Evolutionary conservation across 2,113 vertebrate species (phyloP).

Genomic region (Lepus americanus): DNA sequence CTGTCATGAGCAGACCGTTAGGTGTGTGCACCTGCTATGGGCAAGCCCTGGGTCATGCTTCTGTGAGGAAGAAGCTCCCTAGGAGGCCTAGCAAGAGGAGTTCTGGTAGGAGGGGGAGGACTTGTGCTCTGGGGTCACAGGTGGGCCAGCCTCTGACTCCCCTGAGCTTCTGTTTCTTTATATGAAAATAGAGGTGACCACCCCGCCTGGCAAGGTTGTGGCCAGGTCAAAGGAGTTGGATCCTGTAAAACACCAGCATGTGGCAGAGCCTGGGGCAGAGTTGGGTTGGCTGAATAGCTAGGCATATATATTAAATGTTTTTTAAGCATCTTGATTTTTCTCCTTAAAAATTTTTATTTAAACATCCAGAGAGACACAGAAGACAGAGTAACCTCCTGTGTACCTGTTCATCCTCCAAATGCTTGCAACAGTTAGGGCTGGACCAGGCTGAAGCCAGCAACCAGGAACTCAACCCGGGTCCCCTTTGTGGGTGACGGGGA

Average conservation of each 20-base stretch:
- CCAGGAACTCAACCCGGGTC: too few species aligned
- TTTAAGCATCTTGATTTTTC: too few species aligned
- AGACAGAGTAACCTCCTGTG: too few species aligned
- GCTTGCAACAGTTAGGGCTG: too few species aligned
- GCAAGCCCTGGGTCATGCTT: background rate
- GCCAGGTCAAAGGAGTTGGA: background rate
- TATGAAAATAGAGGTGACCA: background rate
- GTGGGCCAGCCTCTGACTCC: background rate
- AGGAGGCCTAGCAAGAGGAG: background rate
- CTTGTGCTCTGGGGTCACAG: background rate
- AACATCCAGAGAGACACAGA: too few species aligned
- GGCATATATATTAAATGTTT: too few species aligned
- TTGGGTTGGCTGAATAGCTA: background rate
- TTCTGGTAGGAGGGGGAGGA: background rate
- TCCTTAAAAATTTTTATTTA: too few species aligned
- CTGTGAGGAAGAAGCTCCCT: background rate
- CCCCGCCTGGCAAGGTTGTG: background rate
- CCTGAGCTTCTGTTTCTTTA: conserved; percentile 11
- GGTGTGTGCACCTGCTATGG: background rate
- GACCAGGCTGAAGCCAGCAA: too few species aligned
- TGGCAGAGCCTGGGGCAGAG: background rate
- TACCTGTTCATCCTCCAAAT: too few species aligned
- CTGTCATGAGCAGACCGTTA: background rate
- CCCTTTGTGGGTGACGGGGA: too few species aligned
- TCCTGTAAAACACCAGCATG: background rate